Conservation (phyloP, 2,113 vertebrate species). For the Carollia perspicillata region DNA sequence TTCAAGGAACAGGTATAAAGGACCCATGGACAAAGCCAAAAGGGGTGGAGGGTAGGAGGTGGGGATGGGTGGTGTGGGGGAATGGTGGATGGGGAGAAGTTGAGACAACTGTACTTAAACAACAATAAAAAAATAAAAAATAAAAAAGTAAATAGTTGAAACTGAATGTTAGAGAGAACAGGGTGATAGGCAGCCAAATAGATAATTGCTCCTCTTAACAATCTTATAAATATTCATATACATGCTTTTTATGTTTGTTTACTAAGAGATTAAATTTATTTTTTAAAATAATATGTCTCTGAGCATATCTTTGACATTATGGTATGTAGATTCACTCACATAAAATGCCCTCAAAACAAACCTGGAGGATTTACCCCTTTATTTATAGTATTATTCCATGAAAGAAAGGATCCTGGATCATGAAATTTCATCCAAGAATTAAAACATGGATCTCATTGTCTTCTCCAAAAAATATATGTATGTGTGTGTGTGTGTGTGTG, state of each 20-base stretch:
- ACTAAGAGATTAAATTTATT: neutral
- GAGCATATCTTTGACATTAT: neutral
- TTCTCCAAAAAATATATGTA: neutral
- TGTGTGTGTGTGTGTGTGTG: too few relatives aligned
- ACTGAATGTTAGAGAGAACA: neutral
- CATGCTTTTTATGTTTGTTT: neutral
- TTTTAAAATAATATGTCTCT: constrained; percentile 9
- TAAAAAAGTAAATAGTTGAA: neutral
- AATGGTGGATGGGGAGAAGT: too few relatives aligned
- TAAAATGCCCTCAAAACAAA: constrained; percentile 29
- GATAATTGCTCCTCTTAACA: neutral
- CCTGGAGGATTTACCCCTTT: neutral
- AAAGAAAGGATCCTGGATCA: neutral
- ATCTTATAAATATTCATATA: neutral
- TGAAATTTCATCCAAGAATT: neutral
- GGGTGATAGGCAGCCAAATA: neutral
- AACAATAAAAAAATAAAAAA: too few relatives aligned
- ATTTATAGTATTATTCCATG: neutral
- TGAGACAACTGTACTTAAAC: too few relatives aligned
- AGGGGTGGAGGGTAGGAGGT: too few relatives aligned
- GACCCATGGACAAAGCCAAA: too few relatives aligned
- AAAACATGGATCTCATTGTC: constrained; percentile 13
- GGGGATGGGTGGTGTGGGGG: too few relatives aligned
- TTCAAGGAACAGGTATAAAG: too few relatives aligned
- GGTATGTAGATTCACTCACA: neutral